These are phyloP conservation scores for Balearica regulorum DNA, from an alignment of 2,797 vertebrate species.

Conservation along the genomic window DNA sequence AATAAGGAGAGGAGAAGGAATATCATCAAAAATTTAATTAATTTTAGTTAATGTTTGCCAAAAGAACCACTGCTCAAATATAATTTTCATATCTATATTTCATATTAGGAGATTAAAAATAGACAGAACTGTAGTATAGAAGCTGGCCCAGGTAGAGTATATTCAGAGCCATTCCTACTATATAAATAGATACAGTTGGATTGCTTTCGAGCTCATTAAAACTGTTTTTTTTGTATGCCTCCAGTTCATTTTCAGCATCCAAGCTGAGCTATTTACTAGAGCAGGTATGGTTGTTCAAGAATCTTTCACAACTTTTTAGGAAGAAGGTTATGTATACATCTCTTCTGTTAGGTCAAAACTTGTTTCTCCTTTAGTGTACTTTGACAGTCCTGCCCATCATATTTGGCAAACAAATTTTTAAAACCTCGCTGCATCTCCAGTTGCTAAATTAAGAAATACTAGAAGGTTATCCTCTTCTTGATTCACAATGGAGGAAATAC, in stretches of 20 bases:
- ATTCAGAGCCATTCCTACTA: constrained; percentile 38
- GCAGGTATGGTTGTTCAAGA: not conserved
- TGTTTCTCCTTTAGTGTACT: not conserved
- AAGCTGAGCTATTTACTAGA: constrained; percentile 29
- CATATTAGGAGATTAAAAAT: constrained; percentile 54
- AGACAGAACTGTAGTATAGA: constrained; percentile 10
- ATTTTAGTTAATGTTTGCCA: constrained; percentile 60
- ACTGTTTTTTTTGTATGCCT: not conserved
- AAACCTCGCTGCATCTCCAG: not conserved
- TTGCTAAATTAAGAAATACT: constrained; percentile 11
- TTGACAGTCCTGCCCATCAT: not conserved
- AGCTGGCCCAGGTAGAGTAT: not conserved
- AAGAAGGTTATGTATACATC: not conserved
- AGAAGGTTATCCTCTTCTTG: not conserved
- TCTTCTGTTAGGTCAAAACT: not conserved
- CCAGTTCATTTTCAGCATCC: constrained; percentile 29
- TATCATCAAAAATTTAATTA: constrained; percentile 60
- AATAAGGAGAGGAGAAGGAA: constrained; percentile 41
- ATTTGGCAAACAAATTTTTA: not conserved
- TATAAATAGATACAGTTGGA: constrained; percentile 58
- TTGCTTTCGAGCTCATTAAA: constrained; percentile 50
- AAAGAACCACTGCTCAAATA: constrained; percentile 57
- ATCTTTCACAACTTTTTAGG: constrained; percentile 1
- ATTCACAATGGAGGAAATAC: not conserved
- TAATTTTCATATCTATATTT: constrained; percentile 60